phyloP scores from a whole-genome alignment of 2,888 invertebrate species.

The Ophraella communa region DNA sequence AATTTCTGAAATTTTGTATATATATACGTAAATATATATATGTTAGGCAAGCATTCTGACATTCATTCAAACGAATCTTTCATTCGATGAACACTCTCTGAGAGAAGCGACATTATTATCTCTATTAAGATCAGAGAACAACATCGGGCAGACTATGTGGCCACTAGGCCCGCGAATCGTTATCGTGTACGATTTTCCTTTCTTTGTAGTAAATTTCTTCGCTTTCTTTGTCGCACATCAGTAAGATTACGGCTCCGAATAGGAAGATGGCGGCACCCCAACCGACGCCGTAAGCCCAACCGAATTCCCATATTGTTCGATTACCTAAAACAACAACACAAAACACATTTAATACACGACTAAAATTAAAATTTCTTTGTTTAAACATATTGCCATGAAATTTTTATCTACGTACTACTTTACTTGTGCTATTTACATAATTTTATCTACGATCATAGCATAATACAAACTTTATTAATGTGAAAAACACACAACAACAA shows the following conservation, averaged over 20 bases:
- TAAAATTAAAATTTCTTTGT: too few species aligned
- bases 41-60: constrained; percentile 44
- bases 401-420: too few species aligned
- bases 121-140: constrained; percentile 64
- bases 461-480: too few species aligned
- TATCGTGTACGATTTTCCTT: constrained; percentile 82
- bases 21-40: constrained; percentile 21
- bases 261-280: constrained; percentile 98
- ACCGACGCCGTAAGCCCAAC: constrained; percentile 98
- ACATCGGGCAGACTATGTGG: constrained; percentile 74
- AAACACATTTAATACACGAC: background rate
- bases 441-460: too few species aligned
- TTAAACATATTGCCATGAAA: too few species aligned
- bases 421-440: too few species aligned
- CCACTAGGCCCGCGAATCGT: constrained; percentile 68
- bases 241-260: constrained; percentile 90
- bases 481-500: too few species aligned
- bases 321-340: constrained; percentile 73
- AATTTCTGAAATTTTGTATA: constrained; percentile 26
- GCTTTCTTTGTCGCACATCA: constrained; percentile 97
- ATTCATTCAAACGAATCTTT: constrained; percentile 47
- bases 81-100: constrained; percentile 49
- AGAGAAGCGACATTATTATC: constrained; percentile 51
- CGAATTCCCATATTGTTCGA: constrained; percentile 94
- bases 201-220: constrained; percentile 98